A percentile compares a stretch with the other conserved stretches of the same genome.
Conservation (phyloP, 2,113 vertebrate genomes). For the Sapajus apella region DNA sequence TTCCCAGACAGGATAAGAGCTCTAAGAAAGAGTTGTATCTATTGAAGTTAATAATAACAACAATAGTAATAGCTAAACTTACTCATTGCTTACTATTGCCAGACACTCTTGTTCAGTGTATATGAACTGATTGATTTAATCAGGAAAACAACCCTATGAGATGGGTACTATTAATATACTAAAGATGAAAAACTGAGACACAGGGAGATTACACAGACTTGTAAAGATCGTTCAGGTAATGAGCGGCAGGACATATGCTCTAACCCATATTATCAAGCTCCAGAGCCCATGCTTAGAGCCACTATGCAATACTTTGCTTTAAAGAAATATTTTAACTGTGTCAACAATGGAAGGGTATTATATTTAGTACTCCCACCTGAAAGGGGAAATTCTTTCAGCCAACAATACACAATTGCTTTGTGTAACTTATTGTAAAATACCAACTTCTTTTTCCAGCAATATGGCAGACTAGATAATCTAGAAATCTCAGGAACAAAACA, state of each 20-base stretch:
- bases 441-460: conserved; percentile 28
- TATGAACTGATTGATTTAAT: background rate
- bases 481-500: background rate
- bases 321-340: background rate
- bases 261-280: background rate
- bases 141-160: background rate
- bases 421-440: conserved; percentile 24
- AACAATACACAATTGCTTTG: background rate
- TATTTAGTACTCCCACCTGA: background rate
- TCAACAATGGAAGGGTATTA: background rate
- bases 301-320: background rate
- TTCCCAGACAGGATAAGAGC: background rate
- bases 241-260: background rate
- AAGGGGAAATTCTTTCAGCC: background rate
- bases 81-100: background rate
- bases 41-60: background rate
- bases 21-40: background rate
- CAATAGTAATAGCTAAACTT: background rate
- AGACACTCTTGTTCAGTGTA: background rate
- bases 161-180: background rate
- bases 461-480: background rate
- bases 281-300: background rate
- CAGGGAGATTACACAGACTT: background rate
- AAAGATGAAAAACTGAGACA: background rate
- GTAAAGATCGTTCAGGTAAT: background rate